Evolutionary conservation across 2,888 invertebrate genomes (phyloP), one percentile per base, ranked within the genome.

Genomic region (Ophioninae sp.): DNA sequence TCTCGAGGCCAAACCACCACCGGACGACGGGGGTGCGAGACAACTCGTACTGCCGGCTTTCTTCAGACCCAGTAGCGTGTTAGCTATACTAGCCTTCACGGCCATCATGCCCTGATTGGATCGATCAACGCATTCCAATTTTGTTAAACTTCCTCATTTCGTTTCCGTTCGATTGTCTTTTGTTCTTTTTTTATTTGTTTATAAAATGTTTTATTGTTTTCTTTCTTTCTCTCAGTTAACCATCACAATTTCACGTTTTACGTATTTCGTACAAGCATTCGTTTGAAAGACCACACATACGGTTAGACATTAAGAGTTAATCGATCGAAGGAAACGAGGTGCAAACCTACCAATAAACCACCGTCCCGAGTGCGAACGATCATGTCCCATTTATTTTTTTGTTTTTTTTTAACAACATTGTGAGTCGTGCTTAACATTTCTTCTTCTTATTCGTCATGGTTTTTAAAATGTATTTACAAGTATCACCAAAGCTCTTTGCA

Each of bases 31-130:
- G 89, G 95, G 95, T 69, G 95, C 94, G 86, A 96, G 93, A 91
- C 94, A 95, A 91, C 95, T 95, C 69, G 95, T 96, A 86, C 96
- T 96, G 91, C 96, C 96, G 77, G 95, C 96, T 87, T 96, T 94
- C 92, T 96, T 96, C 88, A 96, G 93, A 86, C 95, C 94, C 92
- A 94, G 93, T 62, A 92, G 90, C 84, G 93, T 93, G 89, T 92
- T 92, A 88, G 93, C 91, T 90, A 93, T 91, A 93, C 94, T 89
- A 91, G 93, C 93, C 90, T 91, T 93, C 91, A 93, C 86, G 87
- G 92, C 92, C 92, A 91, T 91, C 92, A 93, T 92, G 89, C 93
- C 93, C 93, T 93, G 90, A 90, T 92, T 88, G 88, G 88, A 85
- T 81, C 80, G 72, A 90, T 83, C 88, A 90, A 89, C 86, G 85